Base-by-base conservation (phyloP, 2,797 vertebrate species). In the Eupleurogrammus muticus region DNA sequence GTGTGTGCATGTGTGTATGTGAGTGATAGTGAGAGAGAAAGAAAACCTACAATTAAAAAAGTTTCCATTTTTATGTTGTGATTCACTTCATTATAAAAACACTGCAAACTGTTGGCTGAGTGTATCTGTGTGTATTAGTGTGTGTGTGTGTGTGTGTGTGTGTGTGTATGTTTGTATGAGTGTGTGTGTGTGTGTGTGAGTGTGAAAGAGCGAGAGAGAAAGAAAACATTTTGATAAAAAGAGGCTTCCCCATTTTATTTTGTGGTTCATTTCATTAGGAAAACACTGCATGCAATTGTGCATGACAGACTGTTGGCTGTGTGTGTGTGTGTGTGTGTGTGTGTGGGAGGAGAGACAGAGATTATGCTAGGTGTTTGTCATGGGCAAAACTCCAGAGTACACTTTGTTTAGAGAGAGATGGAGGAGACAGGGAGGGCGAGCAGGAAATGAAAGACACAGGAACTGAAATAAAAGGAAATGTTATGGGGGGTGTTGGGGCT, bases 291-390 rank as follows among this genome's bases (percentile, higher is more conserved):
- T 66, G 68, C 54, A 66, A 46, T 69, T 81, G 72, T 62, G 68
- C 72, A 38, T 46, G 74, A 77, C 63, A 60, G 9, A 23, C 73
- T 73, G 16, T 52, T 24, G 65, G 57, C 67, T 72, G 32, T 58
- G 21, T 61, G 57, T 14, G 10, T 66, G 48, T 11, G 38, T 53
- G 52, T 67, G 66, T 53, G 54, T 56, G 67, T 55, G 54, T 40
- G 42, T 13, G 23, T 65, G 59, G 55, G 47, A 55, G 68, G 59
- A 38, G 47, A 52, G 51, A 69, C 56, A 51, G 53, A 67, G 50
- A 75, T 79, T 77, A 66, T 72, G 49, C 79, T 66, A 84, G 69
- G 67, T 82, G 75, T 84, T 82, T 88, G 66, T 79, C 46, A 52
- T 20, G 54, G 81, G 70, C 70, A 73, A 77, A 81, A 73, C 47